Percentiles rank a stretch among this genome's conserved stretches.
These are phyloP conservation scores for Xestia rhomboidea DNA, from an alignment of 2,888 invertebrate genomes.

Conservation along the genomic window DNA sequence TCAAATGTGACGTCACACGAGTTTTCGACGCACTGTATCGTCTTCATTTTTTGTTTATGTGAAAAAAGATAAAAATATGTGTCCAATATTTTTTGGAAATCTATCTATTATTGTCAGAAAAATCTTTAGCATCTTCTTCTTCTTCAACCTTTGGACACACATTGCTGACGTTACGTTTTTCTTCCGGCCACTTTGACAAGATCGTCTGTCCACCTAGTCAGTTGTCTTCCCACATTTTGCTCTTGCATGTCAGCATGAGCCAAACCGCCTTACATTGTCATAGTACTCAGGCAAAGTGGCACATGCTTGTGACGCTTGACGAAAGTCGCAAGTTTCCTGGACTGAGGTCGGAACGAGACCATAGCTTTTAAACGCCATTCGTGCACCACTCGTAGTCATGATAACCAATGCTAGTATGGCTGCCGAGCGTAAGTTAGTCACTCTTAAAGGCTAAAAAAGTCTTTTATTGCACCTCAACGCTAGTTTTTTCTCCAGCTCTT, in stretches of 20 bases:
- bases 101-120: too few species aligned
- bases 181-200: neutral
- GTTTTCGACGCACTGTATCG: too few species aligned
- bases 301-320: neutral
- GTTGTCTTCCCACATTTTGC: neutral
- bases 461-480: neutral
- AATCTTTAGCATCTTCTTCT: neutral
- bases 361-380: neutral
- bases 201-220: neutral
- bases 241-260: neutral
- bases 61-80: too few species aligned
- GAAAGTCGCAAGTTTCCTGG: neutral
- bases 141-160: neutral
- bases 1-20: too few species aligned
- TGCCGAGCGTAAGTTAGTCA: neutral
- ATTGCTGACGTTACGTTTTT: neutral
- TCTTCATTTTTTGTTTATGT: too few species aligned
- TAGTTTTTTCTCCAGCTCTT: neutral
- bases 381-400: fast-evolving
- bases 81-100: too few species aligned
- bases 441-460: neutral
- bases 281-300: neutral
- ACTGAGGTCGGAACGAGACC: neutral
- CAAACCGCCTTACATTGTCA: neutral
- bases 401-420: neutral